A percentile compares a stretch with the other conserved stretches of the same genome.
These are phyloP conservation scores for Eriocheir sinensis DNA, from an alignment of 1,140 invertebrate genomes.

Conservation along the genomic window DNA sequence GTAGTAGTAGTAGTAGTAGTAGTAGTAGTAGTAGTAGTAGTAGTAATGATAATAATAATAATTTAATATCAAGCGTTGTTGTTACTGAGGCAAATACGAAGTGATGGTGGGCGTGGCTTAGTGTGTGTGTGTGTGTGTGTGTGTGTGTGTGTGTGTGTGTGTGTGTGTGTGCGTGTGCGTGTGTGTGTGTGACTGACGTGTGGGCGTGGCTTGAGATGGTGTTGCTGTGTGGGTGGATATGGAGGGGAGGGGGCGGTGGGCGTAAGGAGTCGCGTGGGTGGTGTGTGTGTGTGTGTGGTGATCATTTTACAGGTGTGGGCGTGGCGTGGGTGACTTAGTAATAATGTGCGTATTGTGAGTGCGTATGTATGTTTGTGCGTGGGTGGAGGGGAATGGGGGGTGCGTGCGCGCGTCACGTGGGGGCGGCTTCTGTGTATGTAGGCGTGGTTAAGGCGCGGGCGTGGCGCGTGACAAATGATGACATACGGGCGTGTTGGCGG, in stretches of 20 bases:
- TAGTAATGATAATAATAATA: background rate
- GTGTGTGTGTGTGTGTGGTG: too few relatives aligned
- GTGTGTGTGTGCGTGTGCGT: background rate
- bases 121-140: slow-evolving; percentile 14
- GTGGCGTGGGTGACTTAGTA: background rate
- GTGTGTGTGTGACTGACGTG: background rate
- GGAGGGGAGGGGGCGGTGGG: background rate
- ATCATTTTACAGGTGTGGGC: too few relatives aligned
- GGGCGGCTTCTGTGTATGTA: too few relatives aligned
- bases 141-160: slow-evolving; percentile 8
- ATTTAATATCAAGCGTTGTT: background rate
- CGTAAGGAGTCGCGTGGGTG: background rate
- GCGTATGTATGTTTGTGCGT: background rate
- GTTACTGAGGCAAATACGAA: background rate
- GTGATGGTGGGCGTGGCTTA: background rate
- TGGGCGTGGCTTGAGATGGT: too few relatives aligned
- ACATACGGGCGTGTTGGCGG: background rate
- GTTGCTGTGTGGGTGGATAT: background rate
- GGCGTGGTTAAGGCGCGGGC: too few relatives aligned
- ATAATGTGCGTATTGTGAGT: background rate
- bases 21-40: slow-evolving; percentile 25
- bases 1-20: slow-evolving; percentile 7
- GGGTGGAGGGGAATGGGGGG: background rate
- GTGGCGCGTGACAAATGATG: too few relatives aligned
- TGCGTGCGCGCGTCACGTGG: background rate